Conservation (phyloP, 2,888 invertebrate genomes). For the Caenorhabditis afra region DNA sequence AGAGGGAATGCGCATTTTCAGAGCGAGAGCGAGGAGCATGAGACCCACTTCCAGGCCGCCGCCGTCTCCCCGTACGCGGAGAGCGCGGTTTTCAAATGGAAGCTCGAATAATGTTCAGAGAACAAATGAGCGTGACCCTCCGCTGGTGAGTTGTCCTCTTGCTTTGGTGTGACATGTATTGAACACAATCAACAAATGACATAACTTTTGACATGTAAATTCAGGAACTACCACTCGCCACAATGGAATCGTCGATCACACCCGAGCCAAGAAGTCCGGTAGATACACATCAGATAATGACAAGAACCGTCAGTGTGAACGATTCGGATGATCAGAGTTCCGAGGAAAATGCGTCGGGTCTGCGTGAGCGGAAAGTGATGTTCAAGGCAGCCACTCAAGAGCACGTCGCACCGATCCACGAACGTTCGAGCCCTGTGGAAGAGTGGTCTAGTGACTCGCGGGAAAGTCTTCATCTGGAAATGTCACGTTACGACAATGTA, state of each 20-base stretch:
- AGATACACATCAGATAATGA: conserved; percentile 24
- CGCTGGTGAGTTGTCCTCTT: background rate
- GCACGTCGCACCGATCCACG: conserved; percentile 61
- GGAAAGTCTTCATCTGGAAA: conserved; percentile 71
- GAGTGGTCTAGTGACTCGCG: conserved; percentile 72
- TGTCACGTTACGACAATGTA: conserved; percentile 78
- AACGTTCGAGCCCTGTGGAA: conserved; percentile 68
- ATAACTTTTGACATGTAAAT: too few relatives aligned
- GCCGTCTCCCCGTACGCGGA: conserved; percentile 47
- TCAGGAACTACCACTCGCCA: conserved; percentile 15
- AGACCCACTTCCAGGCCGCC: conserved; percentile 68
- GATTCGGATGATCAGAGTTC: conserved; percentile 56
- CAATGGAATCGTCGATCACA: conserved; percentile 35
- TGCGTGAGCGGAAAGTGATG: conserved; percentile 62
- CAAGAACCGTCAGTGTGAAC: conserved; percentile 57
- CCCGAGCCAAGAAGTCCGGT: conserved; percentile 23
- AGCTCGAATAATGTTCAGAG: conserved; percentile 30
- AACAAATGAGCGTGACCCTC: conserved; percentile 18
- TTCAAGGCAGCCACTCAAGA: conserved; percentile 61
- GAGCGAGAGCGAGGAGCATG: conserved; percentile 63
- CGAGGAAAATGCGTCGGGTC: conserved; percentile 39
- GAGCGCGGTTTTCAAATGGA: conserved; percentile 56
- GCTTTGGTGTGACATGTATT: too few relatives aligned
- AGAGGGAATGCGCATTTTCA: conserved; percentile 64
- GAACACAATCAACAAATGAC: too few relatives aligned